These are phyloP conservation scores for Reticulitermes speratus DNA, from an alignment of 1,140 invertebrate species.

Conservation along the genomic window DNA sequence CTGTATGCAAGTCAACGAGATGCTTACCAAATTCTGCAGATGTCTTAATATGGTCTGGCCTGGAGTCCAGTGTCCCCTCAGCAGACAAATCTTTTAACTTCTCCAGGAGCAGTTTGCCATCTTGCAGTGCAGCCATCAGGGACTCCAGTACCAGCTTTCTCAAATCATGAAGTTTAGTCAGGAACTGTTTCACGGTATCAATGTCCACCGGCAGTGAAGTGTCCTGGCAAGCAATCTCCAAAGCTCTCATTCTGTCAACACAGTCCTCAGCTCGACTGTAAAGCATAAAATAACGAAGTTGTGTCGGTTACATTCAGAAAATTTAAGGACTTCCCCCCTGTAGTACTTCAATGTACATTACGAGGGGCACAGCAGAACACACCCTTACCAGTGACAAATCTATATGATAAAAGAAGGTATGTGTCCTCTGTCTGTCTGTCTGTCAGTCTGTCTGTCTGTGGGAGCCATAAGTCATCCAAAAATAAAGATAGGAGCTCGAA, in stretches of 20 bases:
- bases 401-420: no score
- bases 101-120: slow-evolving; percentile 74
- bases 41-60: slow-evolving; percentile 65
- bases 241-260: slow-evolving; percentile 63
- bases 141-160: slow-evolving; percentile 70
- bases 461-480: no score
- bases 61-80: slow-evolving; percentile 70
- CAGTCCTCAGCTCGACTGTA: slow-evolving; percentile 66
- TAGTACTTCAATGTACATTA: not conserved
- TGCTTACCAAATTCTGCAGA: slow-evolving; percentile 60
- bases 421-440: no score
- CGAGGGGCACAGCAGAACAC: no score
- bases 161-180: slow-evolving; percentile 63
- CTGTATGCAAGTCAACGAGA: not conserved
- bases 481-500: no score
- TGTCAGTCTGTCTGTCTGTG: no score
- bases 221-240: slow-evolving; percentile 65
- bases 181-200: slow-evolving; percentile 62
- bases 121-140: slow-evolving; percentile 72
- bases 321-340: not conserved
- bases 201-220: slow-evolving; percentile 65
- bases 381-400: no score
- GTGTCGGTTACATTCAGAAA: no score
- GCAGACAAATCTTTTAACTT: slow-evolving; percentile 64
- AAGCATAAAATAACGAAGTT: slow-evolving; percentile 30